Base-by-base conservation (phyloP, 2,797 vertebrate species). In the Enteromius thamalakanensis region DNA sequence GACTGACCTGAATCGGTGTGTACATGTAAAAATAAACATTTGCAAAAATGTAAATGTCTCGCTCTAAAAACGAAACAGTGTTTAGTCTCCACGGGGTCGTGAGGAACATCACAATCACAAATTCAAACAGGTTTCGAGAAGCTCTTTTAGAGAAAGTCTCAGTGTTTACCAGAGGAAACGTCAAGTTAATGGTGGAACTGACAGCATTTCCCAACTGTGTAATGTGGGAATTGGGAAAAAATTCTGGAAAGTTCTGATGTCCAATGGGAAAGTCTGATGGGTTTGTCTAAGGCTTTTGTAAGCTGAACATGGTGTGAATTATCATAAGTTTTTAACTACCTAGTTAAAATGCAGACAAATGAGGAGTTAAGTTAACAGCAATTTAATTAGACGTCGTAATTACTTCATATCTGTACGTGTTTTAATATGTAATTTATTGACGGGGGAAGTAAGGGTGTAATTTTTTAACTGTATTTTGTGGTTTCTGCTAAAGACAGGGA, bases 391-490 rank as follows among this genome's bases (percentile, higher is more conserved):
- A 65, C 2, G 42, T 23, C 11, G 12, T 79, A 79, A 79, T 74
- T 64, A 34, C 47, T 11, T 11, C 34, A 32, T 26, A 67, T 51
- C 29, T 67, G 34, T 15, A 26, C 23, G 1, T 51, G 26, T 26
- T 76, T 65, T 78, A 65, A 49, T 47, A 32, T 29, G 12, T 65
- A 51, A 49, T 64, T 65, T 34, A 49, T 19, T n/a, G 45, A 49
- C 1, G 3, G 3, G 68, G 58, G 23, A 51, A 45, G 60, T 40
- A 11, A 26, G 21, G 29, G 64, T 85, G 34, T 62, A 29, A 64
- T 77, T 60, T 34, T 85, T 64, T 40, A n/a, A 23, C 68, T 47
- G 80, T 23, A 64, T 71, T 82, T 76, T 51, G 78, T 77, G 51
- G 68, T 81, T 71, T 72, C 6, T 32, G 58, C 26, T 6, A 34